These are phyloP conservation scores for Drosophila bifasciata DNA, from an alignment of 1,140 invertebrate species.

Conservation along the genomic window DNA sequence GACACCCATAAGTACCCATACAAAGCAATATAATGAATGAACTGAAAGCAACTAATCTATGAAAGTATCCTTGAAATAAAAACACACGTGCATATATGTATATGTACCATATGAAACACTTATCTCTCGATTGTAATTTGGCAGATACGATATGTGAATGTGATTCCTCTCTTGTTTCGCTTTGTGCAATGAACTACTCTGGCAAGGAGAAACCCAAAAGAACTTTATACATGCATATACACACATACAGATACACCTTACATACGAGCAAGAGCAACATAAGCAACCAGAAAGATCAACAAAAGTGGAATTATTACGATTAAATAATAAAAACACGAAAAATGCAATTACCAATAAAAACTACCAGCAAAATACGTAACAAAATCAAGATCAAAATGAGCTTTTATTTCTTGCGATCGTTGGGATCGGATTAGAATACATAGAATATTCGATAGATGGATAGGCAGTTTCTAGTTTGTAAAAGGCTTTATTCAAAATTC, in stretches of 20 bases:
- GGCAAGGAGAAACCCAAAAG: conserved; percentile 11
- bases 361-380: conserved; percentile 80
- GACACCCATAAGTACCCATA: conserved; percentile 49
- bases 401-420: neutral
- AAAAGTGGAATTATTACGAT: conserved; percentile 72
- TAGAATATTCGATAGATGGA: too few species aligned
- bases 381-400: conserved; percentile 35
- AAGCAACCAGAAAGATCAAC: conserved; percentile 48
- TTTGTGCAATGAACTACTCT: conserved; percentile 54
- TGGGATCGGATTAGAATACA: neutral
- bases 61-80: conserved; percentile 55
- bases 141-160: conserved; percentile 52
- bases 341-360: conserved; percentile 83
- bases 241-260: conserved; percentile 20
- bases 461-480: neutral
- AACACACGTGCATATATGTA: conserved; percentile 20
- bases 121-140: conserved; percentile 37
- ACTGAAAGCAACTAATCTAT: conserved; percentile 64
- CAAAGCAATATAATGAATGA: conserved; percentile 50
- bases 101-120: conserved; percentile 8
- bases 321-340: conserved; percentile 67
- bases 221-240: conserved; percentile 71
- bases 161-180: conserved; percentile 72
- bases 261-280: conserved; percentile 29
- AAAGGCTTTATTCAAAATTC: conserved; percentile 52